Base-by-base conservation (phyloP, 2,113 vertebrate species). In the Ophthalmotilapia sp. region DNA sequence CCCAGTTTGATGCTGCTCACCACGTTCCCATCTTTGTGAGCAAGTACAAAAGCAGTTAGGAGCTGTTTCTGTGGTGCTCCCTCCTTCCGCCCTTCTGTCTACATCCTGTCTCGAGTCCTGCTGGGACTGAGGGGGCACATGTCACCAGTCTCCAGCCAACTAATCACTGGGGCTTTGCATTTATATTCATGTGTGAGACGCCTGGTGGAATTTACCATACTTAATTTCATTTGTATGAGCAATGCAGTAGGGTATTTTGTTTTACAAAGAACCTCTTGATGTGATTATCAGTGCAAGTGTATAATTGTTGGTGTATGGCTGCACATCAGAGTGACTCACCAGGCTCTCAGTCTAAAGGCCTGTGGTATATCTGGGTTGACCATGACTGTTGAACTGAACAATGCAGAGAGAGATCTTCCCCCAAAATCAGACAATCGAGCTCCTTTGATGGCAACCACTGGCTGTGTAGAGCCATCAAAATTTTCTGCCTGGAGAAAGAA, bases 281-380 rank as follows among this genome's bases (percentile, higher is more conserved):
- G 42, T 68, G 42, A 85, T 83, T 79, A 36, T 82, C 13, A 65
- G 13, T 88, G 38, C 21, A 77, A 29, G 21, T 54, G 23, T 38
- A 73, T 79, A 49, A 65, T 23, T 79, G 53, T 70, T 31, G 31
- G 81, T 80, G 60, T 83, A 19, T 38, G 17, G 5, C 6, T 60
- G 47, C 21, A 51, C 40, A 45, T 49, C 55, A 84, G 36, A 13
- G 53, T 77, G 70, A 95, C 97, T 75, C 97, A 99, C 98, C 98
- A 99, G 91, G 96, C 97, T 86, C 98, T 96, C 77, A 99, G 96
- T 83, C 97, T 97, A 87, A 97, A 97, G 85, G 98, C 97, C 95
- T 98, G 97, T 10, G 98, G 97, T 93, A 97, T 97, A 89, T 99
- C 98, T 60, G 98, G 98, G 94, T 99, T 99, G 92, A 98, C 85